Base-by-base conservation (phyloP, 2,797 vertebrate genomes). In the Myotis myotis region DNA sequence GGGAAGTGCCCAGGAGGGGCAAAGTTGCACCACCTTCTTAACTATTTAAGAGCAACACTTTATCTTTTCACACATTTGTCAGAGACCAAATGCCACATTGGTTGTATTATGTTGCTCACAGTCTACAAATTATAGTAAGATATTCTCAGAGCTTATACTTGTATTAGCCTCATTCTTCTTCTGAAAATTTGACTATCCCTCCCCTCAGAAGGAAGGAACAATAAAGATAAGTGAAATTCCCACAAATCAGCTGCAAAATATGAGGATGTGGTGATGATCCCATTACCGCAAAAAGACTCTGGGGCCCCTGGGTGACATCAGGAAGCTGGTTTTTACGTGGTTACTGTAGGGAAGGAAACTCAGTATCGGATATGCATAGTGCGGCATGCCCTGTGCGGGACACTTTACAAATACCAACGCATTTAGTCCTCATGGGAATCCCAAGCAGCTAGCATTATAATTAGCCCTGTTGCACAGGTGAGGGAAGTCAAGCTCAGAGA, bases 321-420 rank as follows among this genome's bases (percentile, higher is more conserved):
- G 68, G 38, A 53, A 88, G 85, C 20, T 68, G 53, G 68, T 79
- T 71, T 78, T 60, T 92, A 79, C 22, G 0, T 71, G 33, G 33
- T 74, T 87, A 84, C 60, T 25, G 81, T 19, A 33, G 64, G 55
- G 84, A 97, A 96, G 90, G 38, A 95, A 93, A 83, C 12, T 41
- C 60, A 62, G 68, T 81, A 33, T 49, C 25, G 0, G 11, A 83
- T 41, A 82, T 25, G 74, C 80, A 19, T 22, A 83, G 36, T 4
- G 49, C 44, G 41, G 74, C 9, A 13, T 30, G n/a, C 75, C 20
- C 38, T 62, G 17, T 28, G 13, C 3, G 22, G 20, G 38, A 38
- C 19, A 70, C 20, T 49, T 84, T 7, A 28, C 16, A 36, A 13
- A 53, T 0, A 30, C 6, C 13, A 3, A 20, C 44, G 51, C 30